Evolutionary conservation across 2,797 vertebrate genomes (phyloP).

Genomic region (Lacerta agilis): DNA sequence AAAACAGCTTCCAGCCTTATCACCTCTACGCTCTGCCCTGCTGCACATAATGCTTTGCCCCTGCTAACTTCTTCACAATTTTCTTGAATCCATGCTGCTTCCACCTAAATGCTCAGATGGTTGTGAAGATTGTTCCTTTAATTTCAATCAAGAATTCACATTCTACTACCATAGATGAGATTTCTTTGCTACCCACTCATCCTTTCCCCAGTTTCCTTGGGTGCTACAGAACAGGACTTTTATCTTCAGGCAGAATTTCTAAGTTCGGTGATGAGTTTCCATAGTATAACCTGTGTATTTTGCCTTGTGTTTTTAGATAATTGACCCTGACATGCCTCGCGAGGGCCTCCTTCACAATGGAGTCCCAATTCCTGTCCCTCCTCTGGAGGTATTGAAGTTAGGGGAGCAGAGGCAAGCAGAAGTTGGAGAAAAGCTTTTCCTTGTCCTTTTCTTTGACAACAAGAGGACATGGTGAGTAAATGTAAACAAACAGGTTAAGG

Average conservation of each 20-base stretch:
- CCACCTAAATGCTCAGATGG: background rate
- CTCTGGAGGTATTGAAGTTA: constrained; percentile 90
- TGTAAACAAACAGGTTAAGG: background rate
- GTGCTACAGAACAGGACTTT: background rate
- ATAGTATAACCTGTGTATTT: background rate
- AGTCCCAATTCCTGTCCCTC: constrained; percentile 96
- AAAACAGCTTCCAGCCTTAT: background rate
- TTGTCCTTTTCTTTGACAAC: constrained; percentile 99
- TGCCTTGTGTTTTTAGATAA: constrained; percentile 82
- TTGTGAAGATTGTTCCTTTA: background rate
- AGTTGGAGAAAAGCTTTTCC: constrained; percentile 90
- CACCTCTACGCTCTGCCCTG: background rate
- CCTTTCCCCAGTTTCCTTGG: background rate
- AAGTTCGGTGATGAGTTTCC: background rate
- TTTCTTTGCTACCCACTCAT: background rate
- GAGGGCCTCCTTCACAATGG: constrained; percentile 97
- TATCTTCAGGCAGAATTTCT: background rate
- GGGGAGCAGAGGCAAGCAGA: constrained; percentile 93
- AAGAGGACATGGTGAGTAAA: constrained; percentile 95
- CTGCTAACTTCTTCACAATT: background rate
- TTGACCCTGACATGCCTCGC: constrained; percentile 95
- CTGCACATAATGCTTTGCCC: background rate
- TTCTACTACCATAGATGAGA: background rate
- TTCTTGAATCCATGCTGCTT: background rate
- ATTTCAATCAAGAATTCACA: background rate